Percentiles rank a stretch among this genome's conserved stretches.
phyloP scores from a whole-genome alignment of 2,888 invertebrate genomes.

The Cheilosia scutellata region DNA sequence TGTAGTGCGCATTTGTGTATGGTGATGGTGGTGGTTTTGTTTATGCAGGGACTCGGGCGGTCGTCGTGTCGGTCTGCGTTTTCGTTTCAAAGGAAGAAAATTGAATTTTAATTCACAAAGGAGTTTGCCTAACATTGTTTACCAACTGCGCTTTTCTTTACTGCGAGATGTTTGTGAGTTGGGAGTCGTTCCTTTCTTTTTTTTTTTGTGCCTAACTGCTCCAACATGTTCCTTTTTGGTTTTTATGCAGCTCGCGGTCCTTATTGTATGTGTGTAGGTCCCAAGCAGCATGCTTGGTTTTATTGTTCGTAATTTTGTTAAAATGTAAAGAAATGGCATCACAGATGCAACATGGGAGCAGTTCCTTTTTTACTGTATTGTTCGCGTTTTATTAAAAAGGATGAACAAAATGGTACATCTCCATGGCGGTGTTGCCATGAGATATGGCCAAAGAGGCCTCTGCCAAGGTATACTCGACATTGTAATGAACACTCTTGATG shows the following conservation, averaged over 20 bases:
- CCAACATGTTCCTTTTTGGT: constrained; percentile 44
- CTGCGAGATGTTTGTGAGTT: constrained; percentile 38
- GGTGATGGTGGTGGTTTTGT: constrained; percentile 1
- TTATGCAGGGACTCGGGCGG: constrained; percentile 15
- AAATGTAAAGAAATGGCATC: constrained; percentile 56
- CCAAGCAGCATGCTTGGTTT: constrained; percentile 70
- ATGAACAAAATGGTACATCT: constrained; percentile 2
- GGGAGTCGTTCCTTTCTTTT: constrained; percentile 20
- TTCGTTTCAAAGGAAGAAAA: constrained; percentile 73
- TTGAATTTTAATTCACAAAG: constrained; percentile 76
- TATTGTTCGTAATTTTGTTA: constrained; percentile 69
- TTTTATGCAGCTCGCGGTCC: constrained; percentile 52
- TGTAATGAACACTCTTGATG: constrained; percentile 58
- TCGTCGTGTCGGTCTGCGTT: constrained; percentile 59
- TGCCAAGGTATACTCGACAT: not conserved
- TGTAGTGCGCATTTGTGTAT: not conserved
- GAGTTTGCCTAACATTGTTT: constrained; percentile 76
- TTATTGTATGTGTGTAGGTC: constrained; percentile 39
- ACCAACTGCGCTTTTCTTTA: constrained; percentile 75
- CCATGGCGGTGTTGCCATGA: constrained; percentile 14
- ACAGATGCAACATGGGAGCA: constrained; percentile 63
- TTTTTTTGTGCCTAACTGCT: constrained; percentile 12
- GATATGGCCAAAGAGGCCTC: not conserved
- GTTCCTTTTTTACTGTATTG: constrained; percentile 43
- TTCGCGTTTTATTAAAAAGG: constrained; percentile 45